Evolutionary conservation across 2,888 invertebrate species (phyloP).

Genomic region (Papilio protenor): DNA sequence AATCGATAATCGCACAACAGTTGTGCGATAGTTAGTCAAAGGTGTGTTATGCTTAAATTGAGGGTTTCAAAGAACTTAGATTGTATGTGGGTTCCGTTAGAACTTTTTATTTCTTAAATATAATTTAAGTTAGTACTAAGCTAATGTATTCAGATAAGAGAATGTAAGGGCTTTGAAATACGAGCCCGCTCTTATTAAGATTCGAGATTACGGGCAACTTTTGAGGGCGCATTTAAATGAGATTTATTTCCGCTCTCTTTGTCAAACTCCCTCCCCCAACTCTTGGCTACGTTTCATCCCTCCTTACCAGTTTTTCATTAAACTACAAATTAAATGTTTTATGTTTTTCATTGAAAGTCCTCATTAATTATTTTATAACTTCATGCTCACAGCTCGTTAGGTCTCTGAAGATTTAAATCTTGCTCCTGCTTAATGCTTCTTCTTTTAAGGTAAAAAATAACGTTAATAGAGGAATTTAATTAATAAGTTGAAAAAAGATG

Average conservation of each 20-base stretch:
- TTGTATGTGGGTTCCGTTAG: neutral
- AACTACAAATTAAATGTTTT: conserved; percentile 33
- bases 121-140: conserved; percentile 9
- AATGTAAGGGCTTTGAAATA: conserved; percentile 5
- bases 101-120: conserved; percentile 20
- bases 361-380: conserved; percentile 1
- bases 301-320: conserved; percentile 23
- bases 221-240: conserved; percentile 41
- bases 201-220: conserved; percentile 35
- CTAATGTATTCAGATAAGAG: conserved; percentile 28
- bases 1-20: too few relatives aligned
- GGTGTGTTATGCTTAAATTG: neutral
- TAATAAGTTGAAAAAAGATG: neutral
- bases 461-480: too few relatives aligned
- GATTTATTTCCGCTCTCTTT: conserved; percentile 43
- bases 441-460: neutral
- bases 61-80: neutral
- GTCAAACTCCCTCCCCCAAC: conserved; percentile 9
- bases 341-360: conserved; percentile 3
- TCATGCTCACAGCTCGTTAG: neutral
- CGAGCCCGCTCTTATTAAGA: conserved; percentile 31
- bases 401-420: neutral
- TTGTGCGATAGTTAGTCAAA: too few relatives aligned
- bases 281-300: neutral
- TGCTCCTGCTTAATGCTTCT: neutral